Percentiles rank a stretch among this genome's conserved stretches.
These are phyloP conservation scores for Conomelus anceps DNA, from an alignment of 2,888 invertebrate species.

Conservation along the genomic window DNA sequence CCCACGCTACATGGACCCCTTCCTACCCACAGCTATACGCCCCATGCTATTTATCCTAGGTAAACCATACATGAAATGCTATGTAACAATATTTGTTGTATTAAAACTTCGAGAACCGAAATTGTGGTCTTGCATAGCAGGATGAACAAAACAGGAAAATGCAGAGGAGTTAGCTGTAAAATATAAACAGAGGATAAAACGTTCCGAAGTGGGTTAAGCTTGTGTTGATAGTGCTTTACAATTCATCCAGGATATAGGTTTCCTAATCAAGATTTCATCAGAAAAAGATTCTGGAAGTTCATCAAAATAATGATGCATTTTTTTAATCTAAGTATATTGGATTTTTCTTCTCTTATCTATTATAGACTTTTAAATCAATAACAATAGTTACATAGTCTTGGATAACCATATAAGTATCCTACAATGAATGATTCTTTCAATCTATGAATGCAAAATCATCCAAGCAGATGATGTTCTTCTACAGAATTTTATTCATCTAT, in stretches of 20 bases:
- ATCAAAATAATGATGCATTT: too few relatives aligned
- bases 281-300: too few relatives aligned
- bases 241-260: neutral
- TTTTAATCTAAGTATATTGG: too few relatives aligned
- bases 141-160: neutral
- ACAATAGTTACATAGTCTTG: neutral
- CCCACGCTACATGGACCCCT: neutral
- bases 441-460: too few relatives aligned
- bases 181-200: neutral
- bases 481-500: too few relatives aligned
- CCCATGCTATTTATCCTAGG: neutral
- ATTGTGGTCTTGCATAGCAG: neutral
- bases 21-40: neutral
- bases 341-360: too few relatives aligned
- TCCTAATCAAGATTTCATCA: neutral
- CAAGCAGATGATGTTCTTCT: too few relatives aligned
- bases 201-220: neutral
- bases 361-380: too few relatives aligned
- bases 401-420: neutral
- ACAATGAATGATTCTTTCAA: too few relatives aligned
- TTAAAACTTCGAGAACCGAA: neutral
- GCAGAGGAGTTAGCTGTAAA: neutral
- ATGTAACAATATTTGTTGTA: neutral
- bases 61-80: neutral
- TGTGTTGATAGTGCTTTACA: neutral